Percentiles rank a stretch among this genome's conserved stretches.
These are phyloP conservation scores for Sialis lutaria DNA, from an alignment of 2,888 invertebrate species.

Conservation along the genomic window DNA sequence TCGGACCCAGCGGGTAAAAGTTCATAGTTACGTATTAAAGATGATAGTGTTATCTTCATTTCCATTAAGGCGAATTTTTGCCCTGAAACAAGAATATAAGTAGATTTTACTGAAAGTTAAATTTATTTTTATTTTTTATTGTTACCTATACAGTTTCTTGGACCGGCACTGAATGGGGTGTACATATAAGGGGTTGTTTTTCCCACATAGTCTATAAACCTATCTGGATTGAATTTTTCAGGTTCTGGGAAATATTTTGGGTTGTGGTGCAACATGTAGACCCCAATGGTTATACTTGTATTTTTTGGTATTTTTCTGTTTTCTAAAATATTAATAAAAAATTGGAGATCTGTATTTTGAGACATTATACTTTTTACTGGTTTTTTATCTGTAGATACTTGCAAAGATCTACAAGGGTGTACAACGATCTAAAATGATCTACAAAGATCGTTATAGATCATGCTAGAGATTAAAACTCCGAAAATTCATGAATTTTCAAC, in stretches of 20 bases:
- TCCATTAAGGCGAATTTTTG: constrained; percentile 1
- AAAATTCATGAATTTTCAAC: no score
- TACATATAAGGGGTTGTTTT: background rate
- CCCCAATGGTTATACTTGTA: background rate
- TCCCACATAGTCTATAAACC: background rate
- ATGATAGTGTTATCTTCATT: background rate
- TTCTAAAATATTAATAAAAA: background rate
- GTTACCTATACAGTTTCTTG: constrained; percentile 3
- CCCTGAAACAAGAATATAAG: background rate
- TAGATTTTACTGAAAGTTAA: no score
- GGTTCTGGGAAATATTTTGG: constrained; percentile 1
- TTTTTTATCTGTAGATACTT: no score
- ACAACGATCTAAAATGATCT: no score
- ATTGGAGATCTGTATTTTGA: no score
- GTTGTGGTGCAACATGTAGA: background rate
- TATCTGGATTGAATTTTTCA: background rate
- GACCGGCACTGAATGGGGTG: constrained; percentile 2
- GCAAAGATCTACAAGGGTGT: no score
- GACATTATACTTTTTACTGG: no score
- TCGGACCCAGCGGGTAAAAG: background rate
- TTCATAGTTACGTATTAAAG: background rate
- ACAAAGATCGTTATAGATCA: no score
- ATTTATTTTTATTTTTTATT: no score
- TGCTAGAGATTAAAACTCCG: no score
- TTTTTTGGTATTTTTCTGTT: background rate